A percentile compares a stretch with the other conserved stretches of the same genome.
These are phyloP conservation scores for Drosophila albomicans DNA, from an alignment of 1,140 invertebrate genomes.

Conservation along the genomic window DNA sequence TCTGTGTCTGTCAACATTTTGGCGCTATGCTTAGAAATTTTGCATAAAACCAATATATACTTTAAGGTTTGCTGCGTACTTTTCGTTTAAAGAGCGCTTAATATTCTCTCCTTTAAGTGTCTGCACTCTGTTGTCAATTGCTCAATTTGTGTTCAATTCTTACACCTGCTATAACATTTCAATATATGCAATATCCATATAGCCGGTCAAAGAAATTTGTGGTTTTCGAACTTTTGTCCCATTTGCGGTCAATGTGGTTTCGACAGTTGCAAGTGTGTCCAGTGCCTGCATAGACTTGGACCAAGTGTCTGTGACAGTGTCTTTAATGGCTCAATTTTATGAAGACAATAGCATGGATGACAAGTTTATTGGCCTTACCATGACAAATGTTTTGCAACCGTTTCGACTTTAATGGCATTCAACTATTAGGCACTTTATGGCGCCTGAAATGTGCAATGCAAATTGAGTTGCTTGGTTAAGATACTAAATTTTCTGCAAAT, in stretches of 20 bases:
- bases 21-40: too few relatives aligned
- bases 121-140: not conserved
- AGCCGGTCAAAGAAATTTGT: conserved; percentile 38
- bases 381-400: conserved; percentile 10
- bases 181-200: conserved; percentile 41
- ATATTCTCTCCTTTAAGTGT: not conserved
- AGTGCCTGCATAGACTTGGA: not conserved
- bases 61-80: not conserved
- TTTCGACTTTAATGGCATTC: conserved; percentile 20
- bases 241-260: conserved; percentile 54
- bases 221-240: conserved; percentile 42
- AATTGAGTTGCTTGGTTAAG: not conserved
- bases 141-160: conserved; percentile 16
- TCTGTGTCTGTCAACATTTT: too few relatives aligned
- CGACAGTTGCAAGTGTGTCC: conserved; percentile 13
- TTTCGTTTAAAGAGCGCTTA: too few relatives aligned
- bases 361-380: conserved; percentile 37
- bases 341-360: conserved; percentile 10
- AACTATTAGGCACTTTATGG: not conserved
- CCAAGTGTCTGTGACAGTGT: conserved; percentile 1
- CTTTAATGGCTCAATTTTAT: conserved; percentile 40
- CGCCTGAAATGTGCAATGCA: not conserved
- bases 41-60: too few relatives aligned
- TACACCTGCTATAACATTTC: conserved; percentile 19
- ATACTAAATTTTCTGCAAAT: conserved; percentile 1